These are phyloP conservation scores for Pseudolycoriella hygida DNA, from an alignment of 2,888 invertebrate genomes.

Conservation along the genomic window DNA sequence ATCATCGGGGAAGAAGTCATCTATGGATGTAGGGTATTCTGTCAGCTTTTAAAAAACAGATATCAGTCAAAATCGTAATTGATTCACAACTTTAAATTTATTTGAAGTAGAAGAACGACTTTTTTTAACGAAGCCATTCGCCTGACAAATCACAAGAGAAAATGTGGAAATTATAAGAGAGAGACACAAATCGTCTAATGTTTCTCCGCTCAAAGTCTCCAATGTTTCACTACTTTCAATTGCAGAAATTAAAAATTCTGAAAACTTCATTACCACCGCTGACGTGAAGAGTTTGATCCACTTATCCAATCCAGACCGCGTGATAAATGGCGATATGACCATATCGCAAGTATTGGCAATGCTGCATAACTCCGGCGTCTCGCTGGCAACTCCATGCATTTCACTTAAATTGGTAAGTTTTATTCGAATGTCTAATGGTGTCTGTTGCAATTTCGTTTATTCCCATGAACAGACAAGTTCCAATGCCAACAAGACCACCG, in stretches of 20 bases:
- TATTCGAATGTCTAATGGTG: background rate
- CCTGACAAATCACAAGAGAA: no score
- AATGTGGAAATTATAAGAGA: no score
- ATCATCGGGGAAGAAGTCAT: no score
- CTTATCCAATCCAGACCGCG: conserved; percentile 24
- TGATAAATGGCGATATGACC: conserved; percentile 35
- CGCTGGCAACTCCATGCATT: conserved; percentile 33
- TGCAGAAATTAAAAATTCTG: background rate
- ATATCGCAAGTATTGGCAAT: conserved; percentile 40
- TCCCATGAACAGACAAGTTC: conserved; percentile 11
- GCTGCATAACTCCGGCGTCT: conserved; percentile 32
- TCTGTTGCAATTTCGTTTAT: background rate
- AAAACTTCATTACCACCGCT: background rate
- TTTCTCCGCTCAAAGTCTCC: no score
- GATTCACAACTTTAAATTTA: no score
- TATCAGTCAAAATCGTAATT: no score
- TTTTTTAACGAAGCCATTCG: no score
- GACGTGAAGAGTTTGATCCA: background rate
- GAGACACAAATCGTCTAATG: no score
- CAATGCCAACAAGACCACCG: conserved; percentile 13
- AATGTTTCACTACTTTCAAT: no score
- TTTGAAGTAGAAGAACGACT: no score
- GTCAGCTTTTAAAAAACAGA: no score
- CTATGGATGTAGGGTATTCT: no score
- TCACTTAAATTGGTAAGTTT: conserved; percentile 19